Evolutionary conservation across 2,797 vertebrate species (phyloP).

Genomic region (Melanotaenia maccullochi): DNA sequence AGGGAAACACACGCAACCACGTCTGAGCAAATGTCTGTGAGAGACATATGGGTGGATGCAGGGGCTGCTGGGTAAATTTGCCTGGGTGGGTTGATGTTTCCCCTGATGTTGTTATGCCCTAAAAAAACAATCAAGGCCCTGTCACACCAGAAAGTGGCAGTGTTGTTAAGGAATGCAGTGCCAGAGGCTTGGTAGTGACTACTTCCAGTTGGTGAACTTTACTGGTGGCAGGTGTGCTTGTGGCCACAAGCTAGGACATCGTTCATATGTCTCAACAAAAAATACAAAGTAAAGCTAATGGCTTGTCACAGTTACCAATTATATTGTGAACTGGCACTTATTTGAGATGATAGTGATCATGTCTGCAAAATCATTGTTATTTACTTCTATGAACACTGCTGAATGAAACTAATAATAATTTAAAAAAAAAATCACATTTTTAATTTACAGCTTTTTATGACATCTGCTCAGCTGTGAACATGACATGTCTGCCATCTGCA

Average conservation of each 20-base stretch:
- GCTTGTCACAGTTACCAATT: too few relatives aligned
- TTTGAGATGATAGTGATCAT: not conserved
- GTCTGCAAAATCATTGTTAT: not conserved
- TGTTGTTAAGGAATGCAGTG: not conserved
- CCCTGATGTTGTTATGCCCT: slow-evolving; percentile 11
- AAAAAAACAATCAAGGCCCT: slow-evolving; percentile 15
- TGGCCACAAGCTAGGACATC: not conserved
- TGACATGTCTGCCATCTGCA: too few relatives aligned
- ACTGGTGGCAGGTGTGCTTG: slow-evolving; percentile 4
- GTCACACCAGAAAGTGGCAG: slow-evolving; percentile 7
- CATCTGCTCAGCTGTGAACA: too few relatives aligned
- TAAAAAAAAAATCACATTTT: too few relatives aligned
- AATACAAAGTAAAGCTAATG: not conserved
- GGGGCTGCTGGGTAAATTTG: slow-evolving; percentile 14
- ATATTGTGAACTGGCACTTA: not conserved
- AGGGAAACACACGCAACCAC: slow-evolving; percentile 50
- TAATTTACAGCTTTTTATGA: too few relatives aligned
- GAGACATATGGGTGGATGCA: slow-evolving; percentile 7
- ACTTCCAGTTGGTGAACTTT: slow-evolving; percentile 4
- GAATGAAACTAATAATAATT: not conserved
- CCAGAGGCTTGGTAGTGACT: not conserved
- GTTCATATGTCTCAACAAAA: not conserved
- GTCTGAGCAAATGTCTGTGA: slow-evolving; percentile 43
- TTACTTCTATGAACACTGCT: not conserved
- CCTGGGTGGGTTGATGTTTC: slow-evolving; percentile 12